Conservation (phyloP, 2,888 invertebrate species). For the Pycnomerus fuliginosus region DNA sequence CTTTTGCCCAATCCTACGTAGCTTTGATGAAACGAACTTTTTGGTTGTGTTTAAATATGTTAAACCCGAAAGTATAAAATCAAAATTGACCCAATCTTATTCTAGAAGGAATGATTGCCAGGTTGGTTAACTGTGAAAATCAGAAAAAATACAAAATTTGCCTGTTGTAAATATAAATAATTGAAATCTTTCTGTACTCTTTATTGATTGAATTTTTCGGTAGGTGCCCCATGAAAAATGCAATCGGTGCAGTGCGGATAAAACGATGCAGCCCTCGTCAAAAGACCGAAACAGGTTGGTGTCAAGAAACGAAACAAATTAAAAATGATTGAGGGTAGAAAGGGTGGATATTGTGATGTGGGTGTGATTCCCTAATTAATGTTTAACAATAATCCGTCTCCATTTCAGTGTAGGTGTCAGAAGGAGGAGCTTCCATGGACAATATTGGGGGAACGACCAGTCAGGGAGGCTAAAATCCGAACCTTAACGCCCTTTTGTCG, state of each 20-base stretch:
- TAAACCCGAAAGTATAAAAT: no score
- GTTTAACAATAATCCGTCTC: conserved; percentile 39
- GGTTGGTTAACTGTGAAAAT: no score
- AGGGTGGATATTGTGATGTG: conserved; percentile 40
- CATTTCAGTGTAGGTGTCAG: conserved; percentile 41
- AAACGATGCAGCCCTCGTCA: conserved; percentile 11
- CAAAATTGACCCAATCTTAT: no score
- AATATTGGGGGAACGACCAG: conserved; percentile 39
- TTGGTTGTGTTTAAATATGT: no score
- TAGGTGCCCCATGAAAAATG: conserved; percentile 11
- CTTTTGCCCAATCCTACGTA: no score
- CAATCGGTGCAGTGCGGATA: conserved; percentile 19
- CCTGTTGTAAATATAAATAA: no score
- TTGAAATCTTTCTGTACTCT: no score
- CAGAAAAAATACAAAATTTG: no score
- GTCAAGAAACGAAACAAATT: conserved; percentile 26
- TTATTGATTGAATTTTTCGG: no score
- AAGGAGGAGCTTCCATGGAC: conserved; percentile 43
- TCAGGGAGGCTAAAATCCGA: conserved; percentile 37
- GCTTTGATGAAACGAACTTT: no score
- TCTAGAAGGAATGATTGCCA: no score
- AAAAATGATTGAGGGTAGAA: conserved; percentile 28
- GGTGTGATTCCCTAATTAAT: conserved; percentile 43
- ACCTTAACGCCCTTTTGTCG: conserved; percentile 33
- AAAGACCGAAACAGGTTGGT: no score